These are phyloP conservation scores for Sycophila texana DNA, from an alignment of 2,888 invertebrate species.

Conservation along the genomic window DNA sequence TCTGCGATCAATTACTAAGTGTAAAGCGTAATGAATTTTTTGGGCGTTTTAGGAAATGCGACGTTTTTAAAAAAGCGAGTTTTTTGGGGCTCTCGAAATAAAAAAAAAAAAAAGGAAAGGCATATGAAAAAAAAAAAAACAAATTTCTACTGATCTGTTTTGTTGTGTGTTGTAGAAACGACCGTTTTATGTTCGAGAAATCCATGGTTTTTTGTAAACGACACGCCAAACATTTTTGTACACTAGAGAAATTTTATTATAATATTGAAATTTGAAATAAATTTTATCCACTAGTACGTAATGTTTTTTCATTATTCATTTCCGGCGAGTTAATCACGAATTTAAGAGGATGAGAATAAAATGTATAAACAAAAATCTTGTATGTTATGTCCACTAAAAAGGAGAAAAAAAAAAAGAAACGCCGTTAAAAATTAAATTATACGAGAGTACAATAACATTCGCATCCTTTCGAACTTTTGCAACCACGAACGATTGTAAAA, in stretches of 20 bases:
- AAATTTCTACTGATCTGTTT: neutral
- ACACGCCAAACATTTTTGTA: constrained; percentile 43
- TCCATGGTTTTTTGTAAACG: constrained; percentile 17
- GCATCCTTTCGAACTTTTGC: constrained; percentile 54
- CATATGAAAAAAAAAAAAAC: neutral
- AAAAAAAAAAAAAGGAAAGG: neutral
- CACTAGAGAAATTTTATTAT: constrained; percentile 39
- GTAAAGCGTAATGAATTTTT: constrained; percentile 34
- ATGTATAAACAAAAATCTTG: no score
- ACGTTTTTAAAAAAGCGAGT: constrained; percentile 9
- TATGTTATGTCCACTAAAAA: neutral
- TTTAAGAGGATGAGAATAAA: neutral
- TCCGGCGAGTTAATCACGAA: neutral
- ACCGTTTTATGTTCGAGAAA: constrained; percentile 8
- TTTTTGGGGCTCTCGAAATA: constrained; percentile 29
- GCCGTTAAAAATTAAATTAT: neutral
- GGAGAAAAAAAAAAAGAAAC: neutral
- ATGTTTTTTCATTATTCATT: constrained; percentile 6
- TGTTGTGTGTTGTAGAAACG: constrained; percentile 5
- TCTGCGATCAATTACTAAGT: constrained; percentile 72
- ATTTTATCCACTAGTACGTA: constrained; percentile 36
- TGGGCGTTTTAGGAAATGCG: constrained; percentile 38
- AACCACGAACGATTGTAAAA: constrained; percentile 47
- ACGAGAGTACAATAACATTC: neutral
- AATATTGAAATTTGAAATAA: constrained; percentile 39